A percentile compares a stretch with the other conserved stretches of the same genome.
Evolutionary conservation across 2,113 vertebrate genomes (phyloP).

Genomic region (Menura novaehollandiae): DNA sequence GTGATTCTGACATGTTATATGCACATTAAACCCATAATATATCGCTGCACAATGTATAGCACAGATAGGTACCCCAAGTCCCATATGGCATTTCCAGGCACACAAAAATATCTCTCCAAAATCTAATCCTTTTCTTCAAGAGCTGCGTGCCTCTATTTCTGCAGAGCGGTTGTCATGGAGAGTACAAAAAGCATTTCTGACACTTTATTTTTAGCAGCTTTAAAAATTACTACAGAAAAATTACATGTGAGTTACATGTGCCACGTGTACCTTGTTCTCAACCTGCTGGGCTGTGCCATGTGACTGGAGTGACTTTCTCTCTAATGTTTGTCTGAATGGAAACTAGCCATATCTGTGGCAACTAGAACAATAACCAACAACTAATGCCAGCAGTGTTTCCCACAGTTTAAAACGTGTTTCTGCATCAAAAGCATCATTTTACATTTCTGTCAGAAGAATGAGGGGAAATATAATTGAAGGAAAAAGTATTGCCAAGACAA

Average conservation of each 20-base stretch:
- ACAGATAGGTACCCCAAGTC: background rate
- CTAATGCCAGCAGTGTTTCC: background rate
- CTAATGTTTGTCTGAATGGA: background rate
- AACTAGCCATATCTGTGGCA: background rate
- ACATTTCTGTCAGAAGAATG: background rate
- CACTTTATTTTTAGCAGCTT: constrained; percentile 40
- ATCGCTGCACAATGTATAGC: background rate
- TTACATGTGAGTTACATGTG: background rate
- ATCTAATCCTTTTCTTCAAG: background rate
- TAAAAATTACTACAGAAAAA: constrained; percentile 44
- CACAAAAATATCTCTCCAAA: background rate
- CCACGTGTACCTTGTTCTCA: background rate
- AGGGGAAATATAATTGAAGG: background rate
- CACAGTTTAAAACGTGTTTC: background rate
- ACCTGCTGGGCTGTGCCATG: background rate
- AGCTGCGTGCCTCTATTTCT: background rate
- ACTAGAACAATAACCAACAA: background rate
- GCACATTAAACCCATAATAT: background rate
- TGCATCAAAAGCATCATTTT: background rate
- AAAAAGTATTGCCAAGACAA: background rate
- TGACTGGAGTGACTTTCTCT: background rate
- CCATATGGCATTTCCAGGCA: background rate
- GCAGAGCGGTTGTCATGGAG: constrained; percentile 22
- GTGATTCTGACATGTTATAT: background rate
- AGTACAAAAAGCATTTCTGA: background rate